These are phyloP conservation scores for Manis crassicaudata DNA, from an alignment of 2,797 vertebrate genomes.

Conservation along the genomic window DNA sequence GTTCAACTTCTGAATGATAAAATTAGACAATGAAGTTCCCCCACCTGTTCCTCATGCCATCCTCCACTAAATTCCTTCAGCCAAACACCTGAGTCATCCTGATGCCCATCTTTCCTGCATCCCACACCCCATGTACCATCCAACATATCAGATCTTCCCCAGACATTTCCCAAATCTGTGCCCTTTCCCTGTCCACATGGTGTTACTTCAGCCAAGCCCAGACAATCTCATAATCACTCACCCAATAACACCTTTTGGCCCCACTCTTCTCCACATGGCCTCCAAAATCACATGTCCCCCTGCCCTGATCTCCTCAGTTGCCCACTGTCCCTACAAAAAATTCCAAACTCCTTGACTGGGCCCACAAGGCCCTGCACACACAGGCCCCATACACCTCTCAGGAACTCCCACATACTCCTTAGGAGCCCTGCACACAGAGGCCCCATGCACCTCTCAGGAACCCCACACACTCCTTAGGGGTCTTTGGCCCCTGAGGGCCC, in stretches of 20 bases:
- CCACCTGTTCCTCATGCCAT: not conserved
- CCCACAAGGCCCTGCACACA: not conserved
- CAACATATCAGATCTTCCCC: not conserved
- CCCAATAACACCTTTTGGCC: accelerated
- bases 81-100: accelerated
- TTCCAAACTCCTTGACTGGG: accelerated
- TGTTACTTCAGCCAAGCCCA: too few species aligned
- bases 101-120: accelerated
- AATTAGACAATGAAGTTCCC: not conserved
- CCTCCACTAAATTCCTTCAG: not conserved
- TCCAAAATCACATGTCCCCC: not conserved
- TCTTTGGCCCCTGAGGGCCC: not conserved
- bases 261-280: accelerated
- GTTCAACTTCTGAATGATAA: not conserved
- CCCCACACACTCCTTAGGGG: not conserved
- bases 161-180: not conserved
- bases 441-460: too few species aligned
- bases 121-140: not conserved
- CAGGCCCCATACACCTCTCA: too few species aligned
- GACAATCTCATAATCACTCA: too few species aligned
- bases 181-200: not conserved
- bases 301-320: too few species aligned
- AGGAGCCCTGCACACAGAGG: not conserved
- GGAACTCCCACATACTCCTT: not conserved
- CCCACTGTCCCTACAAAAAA: too few species aligned